A percentile compares a stretch with the other conserved stretches of the same genome.
Conservation (phyloP, 2,113 vertebrate species). For the Penelope pileata region DNA sequence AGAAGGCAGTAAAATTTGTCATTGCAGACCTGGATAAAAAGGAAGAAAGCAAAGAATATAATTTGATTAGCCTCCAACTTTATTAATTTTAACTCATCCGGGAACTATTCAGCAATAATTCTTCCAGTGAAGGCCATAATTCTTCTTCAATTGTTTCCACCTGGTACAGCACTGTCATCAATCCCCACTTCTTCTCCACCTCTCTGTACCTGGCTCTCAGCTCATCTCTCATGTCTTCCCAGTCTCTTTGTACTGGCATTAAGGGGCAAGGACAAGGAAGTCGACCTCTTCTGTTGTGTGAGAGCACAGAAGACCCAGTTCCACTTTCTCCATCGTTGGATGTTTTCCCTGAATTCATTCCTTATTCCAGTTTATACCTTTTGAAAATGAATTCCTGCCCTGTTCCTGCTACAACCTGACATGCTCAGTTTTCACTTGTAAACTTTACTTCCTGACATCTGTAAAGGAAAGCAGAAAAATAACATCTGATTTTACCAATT, state of each 20-base stretch:
- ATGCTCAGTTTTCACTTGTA: background rate
- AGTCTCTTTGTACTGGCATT: background rate
- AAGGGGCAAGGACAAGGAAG: background rate
- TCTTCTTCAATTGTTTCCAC: slow-evolving; percentile 40
- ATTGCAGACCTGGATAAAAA: background rate
- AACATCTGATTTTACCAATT: background rate
- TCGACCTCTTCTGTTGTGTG: background rate
- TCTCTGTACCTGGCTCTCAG: background rate
- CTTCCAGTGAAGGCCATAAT: slow-evolving; percentile 12
- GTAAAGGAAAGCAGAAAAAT: background rate
- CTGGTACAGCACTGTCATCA: background rate
- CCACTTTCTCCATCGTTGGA: background rate
- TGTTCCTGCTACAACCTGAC: background rate
- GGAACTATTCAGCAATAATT: slow-evolving; percentile 3
- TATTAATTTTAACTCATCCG: slow-evolving; percentile 29
- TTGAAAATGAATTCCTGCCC: background rate
- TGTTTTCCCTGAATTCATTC: background rate
- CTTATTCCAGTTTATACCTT: background rate
- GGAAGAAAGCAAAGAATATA: background rate
- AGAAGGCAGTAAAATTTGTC: background rate
- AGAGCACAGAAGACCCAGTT: background rate
- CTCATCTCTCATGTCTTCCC: background rate
- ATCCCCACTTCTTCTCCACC: background rate
- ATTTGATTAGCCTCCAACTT: slow-evolving; percentile 1
- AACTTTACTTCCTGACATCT: background rate